Conservation (phyloP, 2,888 invertebrate species). For the Napeogenes inachia region DNA sequence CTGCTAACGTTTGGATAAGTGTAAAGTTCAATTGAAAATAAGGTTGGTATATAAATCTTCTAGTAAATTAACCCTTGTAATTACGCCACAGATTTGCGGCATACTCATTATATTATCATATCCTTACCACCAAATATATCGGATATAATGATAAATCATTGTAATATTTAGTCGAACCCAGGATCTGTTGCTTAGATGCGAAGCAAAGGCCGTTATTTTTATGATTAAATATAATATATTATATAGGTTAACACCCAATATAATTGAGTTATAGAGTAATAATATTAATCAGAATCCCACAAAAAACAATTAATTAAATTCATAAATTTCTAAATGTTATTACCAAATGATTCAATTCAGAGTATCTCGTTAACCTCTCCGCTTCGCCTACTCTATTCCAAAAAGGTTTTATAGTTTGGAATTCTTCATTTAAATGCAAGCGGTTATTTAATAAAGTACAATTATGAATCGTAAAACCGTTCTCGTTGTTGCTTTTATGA, state of each 20-base stretch:
- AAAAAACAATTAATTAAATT: neutral
- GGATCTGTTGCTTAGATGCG: too few relatives aligned
- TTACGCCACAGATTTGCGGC: too few relatives aligned
- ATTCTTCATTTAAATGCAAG: constrained; percentile 66
- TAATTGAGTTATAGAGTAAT: constrained; percentile 1
- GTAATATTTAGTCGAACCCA: too few relatives aligned
- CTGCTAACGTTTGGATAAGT: too few relatives aligned
- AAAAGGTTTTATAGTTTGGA: constrained; percentile 43
- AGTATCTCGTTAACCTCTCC: constrained; percentile 14
- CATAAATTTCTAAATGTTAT: constrained; percentile 9
- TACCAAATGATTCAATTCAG: constrained; percentile 14
- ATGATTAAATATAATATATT: too few relatives aligned
- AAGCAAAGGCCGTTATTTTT: too few relatives aligned
- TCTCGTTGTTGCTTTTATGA: constrained; percentile 70
- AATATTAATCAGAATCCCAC: neutral
- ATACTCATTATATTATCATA: too few relatives aligned
- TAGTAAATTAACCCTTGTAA: too few relatives aligned
- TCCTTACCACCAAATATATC: too few relatives aligned
- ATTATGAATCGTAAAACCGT: constrained; percentile 76
- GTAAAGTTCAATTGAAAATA: too few relatives aligned
- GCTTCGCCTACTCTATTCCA: constrained; percentile 22
- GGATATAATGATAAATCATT: too few relatives aligned
- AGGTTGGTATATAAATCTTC: too few relatives aligned
- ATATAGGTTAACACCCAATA: neutral
- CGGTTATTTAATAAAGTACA: constrained; percentile 73